Evolutionary conservation across 2,113 vertebrate genomes (phyloP).

Genomic region (Sinocyclocheilus anophthalmus): DNA sequence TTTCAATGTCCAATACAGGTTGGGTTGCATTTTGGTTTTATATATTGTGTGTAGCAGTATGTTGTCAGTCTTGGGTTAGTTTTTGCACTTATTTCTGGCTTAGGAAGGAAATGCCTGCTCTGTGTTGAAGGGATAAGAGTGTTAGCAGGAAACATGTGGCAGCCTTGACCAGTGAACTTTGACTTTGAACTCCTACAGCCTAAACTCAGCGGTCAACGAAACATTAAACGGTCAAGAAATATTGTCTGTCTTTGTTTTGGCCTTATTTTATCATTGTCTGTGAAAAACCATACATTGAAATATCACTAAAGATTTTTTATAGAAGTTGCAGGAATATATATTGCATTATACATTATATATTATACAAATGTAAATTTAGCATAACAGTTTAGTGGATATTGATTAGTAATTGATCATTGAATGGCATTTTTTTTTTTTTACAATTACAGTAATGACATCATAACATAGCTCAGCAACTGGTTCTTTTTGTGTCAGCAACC

Average conservation of each 20-base stretch:
- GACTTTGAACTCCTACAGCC: slow-evolving; percentile 13
- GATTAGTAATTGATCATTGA: not conserved
- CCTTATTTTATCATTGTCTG: not conserved
- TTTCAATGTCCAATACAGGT: not conserved
- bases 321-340: not conserved
- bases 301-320: not conserved
- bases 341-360: not conserved
- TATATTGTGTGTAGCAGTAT: not conserved
- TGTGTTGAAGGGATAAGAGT: slow-evolving; percentile 24
- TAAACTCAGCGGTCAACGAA: not conserved
- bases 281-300: not conserved
- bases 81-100: slow-evolving; percentile 30
- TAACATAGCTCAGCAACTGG: no score
- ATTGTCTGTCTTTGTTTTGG: not conserved
- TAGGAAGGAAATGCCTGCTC: slow-evolving; percentile 21
- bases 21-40: not conserved
- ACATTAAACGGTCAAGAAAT: not conserved
- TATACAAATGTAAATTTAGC: not conserved
- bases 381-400: not conserved
- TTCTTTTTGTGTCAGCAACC: no score
- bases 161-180: slow-evolving; percentile 27
- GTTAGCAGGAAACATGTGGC: slow-evolving; percentile 29
- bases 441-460: not conserved
- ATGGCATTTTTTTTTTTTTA: not conserved
- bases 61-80: not conserved